Evolutionary conservation across 2,888 invertebrate species (phyloP), one percentile per base, ranked within the genome.

Genomic region (Thalpophila matura): DNA sequence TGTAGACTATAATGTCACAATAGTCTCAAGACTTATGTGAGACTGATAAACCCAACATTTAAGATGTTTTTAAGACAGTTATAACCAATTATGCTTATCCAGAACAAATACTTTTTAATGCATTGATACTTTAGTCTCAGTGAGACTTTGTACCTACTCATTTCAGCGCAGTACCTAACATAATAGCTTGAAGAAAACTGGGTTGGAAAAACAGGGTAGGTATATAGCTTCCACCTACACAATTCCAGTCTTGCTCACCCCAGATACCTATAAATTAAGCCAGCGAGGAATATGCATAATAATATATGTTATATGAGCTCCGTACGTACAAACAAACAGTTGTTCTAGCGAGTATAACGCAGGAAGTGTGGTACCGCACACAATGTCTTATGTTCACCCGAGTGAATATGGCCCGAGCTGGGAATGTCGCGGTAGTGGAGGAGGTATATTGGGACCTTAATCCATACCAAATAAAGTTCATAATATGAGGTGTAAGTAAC

Each of bases 361-460:
- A 86, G 91, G 91, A 90, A 91, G 90, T 85, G 88, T 89, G 89
- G 79, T 75, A 82, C 83, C 85, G 83, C 80, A 85, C 88, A 85
- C 87, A 89, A 89, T 89, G 93, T 93, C 93, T 93, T 93, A 93
- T 93, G 93, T 91, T 94, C 90, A 91, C 89, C 88, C 87, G 89
- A 90, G 84, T 89, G 89, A 84, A 83, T 89, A 86, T 77, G 71
- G 69, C 20, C 10, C 26, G 77, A 83, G 14, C 47, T 63, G 18
- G 0, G 67, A 86, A 77, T 22, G 29, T 27, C 31, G 26, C 33
- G 14, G 6, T 0, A 0, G 4, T 51, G 37, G 77, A 74, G 14
- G 22, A 35, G 45, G 53, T 29, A 3, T 43, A 16, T 76, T 71
- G 75, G 80, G 57, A 22, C 14, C 74, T 63, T 20, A 61, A 10